A percentile compares a stretch with the other conserved stretches of the same genome.
Evolutionary conservation across 2,797 vertebrate species (phyloP).

Genomic region (Anomalospiza imberbis): DNA sequence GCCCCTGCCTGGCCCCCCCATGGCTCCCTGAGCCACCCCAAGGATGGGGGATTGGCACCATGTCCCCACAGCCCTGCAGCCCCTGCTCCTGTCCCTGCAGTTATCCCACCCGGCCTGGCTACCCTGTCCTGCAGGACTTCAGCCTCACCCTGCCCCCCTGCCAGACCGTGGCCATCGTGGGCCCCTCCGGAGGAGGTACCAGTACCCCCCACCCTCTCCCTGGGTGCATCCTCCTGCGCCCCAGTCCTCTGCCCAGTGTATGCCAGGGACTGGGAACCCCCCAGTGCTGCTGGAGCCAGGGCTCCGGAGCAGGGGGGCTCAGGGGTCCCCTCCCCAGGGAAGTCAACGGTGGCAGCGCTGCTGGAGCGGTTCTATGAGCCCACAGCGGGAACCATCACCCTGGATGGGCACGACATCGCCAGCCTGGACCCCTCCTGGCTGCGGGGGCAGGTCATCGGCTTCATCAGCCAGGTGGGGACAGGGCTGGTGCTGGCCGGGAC

Average conservation of each 20-base stretch:
- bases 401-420: conserved; percentile 87
- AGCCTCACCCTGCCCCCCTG: conserved; percentile 82
- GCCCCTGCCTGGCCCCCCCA: background rate
- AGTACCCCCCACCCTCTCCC: background rate
- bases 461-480: conserved; percentile 88
- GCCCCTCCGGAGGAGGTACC: conserved; percentile 93
- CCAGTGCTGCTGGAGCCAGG: background rate
- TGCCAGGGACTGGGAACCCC: background rate
- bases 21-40: rapidly evolving
- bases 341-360: conserved; percentile 90
- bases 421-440: conserved; percentile 91
- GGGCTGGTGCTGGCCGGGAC: rapidly evolving
- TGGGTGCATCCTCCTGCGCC: rapidly evolving
- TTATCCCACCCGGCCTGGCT: conserved; percentile 89
- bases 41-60: rapidly evolving
- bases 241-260: background rate
- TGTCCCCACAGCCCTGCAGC: background rate
- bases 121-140: conserved; percentile 82
- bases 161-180: conserved; percentile 92
- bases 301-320: background rate
- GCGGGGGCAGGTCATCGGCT: conserved; percentile 88
- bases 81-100: conserved; percentile 64
- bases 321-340: conserved; percentile 73
- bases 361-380: conserved; percentile 96
- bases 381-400: conserved; percentile 75